phyloP scores from a whole-genome alignment of 2,797 vertebrate species.

The Helicolenus hilgendorfi region DNA sequence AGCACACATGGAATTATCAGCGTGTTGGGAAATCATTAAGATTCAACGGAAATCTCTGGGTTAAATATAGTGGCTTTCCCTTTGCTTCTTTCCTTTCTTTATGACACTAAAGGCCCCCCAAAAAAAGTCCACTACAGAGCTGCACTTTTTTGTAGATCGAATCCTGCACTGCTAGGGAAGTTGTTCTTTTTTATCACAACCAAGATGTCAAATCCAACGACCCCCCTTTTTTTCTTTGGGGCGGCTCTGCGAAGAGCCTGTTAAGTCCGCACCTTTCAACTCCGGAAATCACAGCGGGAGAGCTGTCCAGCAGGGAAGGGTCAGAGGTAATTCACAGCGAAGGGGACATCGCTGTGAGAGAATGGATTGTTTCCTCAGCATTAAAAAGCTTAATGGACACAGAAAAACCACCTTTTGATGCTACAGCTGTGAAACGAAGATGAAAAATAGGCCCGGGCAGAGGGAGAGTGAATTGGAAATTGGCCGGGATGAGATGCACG shows the following conservation, averaged over 20 bases:
- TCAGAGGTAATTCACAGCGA: conserved; percentile 61
- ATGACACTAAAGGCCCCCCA: neutral
- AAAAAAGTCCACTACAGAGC: neutral
- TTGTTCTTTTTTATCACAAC: conserved; percentile 48
- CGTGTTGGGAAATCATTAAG: neutral
- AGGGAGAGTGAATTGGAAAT: conserved; percentile 49
- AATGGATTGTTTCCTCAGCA: conserved; percentile 70
- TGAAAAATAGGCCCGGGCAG: conserved; percentile 61
- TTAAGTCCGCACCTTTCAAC: conserved; percentile 64
- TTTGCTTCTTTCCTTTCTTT: neutral
- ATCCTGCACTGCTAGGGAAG: conserved; percentile 1
- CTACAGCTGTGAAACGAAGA: conserved; percentile 58
- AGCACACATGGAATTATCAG: neutral
- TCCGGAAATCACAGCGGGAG: conserved; percentile 51
- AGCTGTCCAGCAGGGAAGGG: conserved; percentile 51
- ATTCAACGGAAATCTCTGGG: neutral
- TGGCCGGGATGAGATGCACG: neutral
- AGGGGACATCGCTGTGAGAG: conserved; percentile 49
- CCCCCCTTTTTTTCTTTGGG: neutral
- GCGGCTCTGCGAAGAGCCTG: conserved; percentile 29
- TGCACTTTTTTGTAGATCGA: conserved; percentile 24
- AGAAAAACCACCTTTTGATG: conserved; percentile 68
- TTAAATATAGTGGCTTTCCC: neutral
- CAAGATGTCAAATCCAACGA: conserved; percentile 58
- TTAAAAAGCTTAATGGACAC: conserved; percentile 77